phyloP scores from a whole-genome alignment of 2,888 invertebrate genomes.

The Rhaphigaster nebulosa region DNA sequence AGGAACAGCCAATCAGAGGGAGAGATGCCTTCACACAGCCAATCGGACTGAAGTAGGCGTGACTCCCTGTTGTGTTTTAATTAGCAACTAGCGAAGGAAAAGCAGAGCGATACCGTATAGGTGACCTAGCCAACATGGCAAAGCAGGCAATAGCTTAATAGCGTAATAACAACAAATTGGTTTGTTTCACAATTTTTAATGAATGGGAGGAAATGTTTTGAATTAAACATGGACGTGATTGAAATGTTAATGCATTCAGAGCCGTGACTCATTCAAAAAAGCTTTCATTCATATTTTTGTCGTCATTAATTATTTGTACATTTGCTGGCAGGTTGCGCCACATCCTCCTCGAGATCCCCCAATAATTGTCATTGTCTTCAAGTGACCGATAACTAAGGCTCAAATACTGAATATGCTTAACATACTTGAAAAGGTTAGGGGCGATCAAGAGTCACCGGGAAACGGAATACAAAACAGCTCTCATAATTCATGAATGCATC shows the following conservation, averaged over 20 bases:
- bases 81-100: conserved; percentile 20
- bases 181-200: conserved; percentile 54
- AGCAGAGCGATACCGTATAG: not conserved
- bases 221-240: conserved; percentile 55
- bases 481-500: conserved; percentile 23
- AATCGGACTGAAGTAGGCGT: conserved; percentile 20
- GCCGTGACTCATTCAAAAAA: conserved; percentile 53
- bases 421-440: conserved; percentile 55
- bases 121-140: conserved; percentile 29
- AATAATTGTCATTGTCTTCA: conserved; percentile 54
- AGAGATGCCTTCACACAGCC: not conserved
- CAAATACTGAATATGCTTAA: conserved; percentile 49
- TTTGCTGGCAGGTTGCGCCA: conserved; percentile 34
- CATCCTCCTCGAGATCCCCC: conserved; percentile 44
- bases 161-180: conserved; percentile 53
- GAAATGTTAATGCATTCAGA: conserved; percentile 54
- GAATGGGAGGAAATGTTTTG: conserved; percentile 52
- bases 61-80: not conserved
- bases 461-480: conserved; percentile 18
- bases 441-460: conserved; percentile 23
- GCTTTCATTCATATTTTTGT: conserved; percentile 53
- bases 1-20: conserved; percentile 43
- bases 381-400: conserved; percentile 52
- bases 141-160: not conserved
- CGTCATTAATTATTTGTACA: conserved; percentile 56